Percentiles rank a stretch among this genome's conserved stretches.
Conservation (phyloP, 2,888 invertebrate genomes). For the Caenorhabditis becei region DNA sequence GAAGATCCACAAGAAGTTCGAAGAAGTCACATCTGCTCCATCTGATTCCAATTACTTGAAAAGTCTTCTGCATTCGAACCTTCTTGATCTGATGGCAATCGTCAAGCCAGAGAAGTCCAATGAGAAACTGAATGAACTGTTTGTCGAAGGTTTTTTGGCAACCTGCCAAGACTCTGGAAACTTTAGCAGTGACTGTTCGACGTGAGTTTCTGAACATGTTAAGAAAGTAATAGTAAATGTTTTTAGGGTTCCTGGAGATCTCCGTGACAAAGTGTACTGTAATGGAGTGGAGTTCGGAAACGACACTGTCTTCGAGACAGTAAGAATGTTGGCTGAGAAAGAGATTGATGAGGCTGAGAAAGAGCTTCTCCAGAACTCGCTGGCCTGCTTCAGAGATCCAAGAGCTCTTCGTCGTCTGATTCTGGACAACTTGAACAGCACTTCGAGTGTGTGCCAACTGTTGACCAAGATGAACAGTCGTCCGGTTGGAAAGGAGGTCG, state of each 20-base stretch:
- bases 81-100: conserved; percentile 52
- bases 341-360: conserved; percentile 58
- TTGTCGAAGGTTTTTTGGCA: conserved; percentile 45
- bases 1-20: conserved; percentile 47
- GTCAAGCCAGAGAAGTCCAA: conserved; percentile 57
- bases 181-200: conserved; percentile 64
- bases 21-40: conserved; percentile 25
- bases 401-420: conserved; percentile 43
- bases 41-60: conserved; percentile 34
- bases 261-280: conserved; percentile 68
- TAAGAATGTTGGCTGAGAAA: conserved; percentile 49
- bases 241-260: conserved; percentile 67
- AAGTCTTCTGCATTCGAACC: conserved; percentile 21
- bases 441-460: conserved; percentile 15
- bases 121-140: conserved; percentile 37
- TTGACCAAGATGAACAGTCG: conserved; percentile 53
- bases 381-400: conserved; percentile 61
- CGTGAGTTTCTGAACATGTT: conserved; percentile 29
- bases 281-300: conserved; percentile 68
- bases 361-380: conserved; percentile 26
- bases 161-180: conserved; percentile 37
- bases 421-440: conserved; percentile 41
- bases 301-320: conserved; percentile 56
- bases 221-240: too few species aligned
- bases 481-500: conserved; percentile 65